Conservation (phyloP, 1,140 invertebrate genomes). For the Scaptomyza hsui region DNA sequence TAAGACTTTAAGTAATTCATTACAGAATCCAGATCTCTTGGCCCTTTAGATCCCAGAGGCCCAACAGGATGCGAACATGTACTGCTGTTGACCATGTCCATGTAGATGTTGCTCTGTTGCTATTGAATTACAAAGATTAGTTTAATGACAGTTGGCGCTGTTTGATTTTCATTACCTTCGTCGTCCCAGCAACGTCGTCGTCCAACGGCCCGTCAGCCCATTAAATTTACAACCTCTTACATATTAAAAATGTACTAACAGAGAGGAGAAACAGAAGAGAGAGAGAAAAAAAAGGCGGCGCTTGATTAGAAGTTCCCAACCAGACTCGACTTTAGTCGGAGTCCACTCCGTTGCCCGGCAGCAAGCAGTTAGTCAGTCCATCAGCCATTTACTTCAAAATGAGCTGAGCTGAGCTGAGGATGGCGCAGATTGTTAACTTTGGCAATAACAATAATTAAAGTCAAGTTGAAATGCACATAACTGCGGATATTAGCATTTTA, state of each 20-base stretch:
- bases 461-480: slow-evolving; percentile 82
- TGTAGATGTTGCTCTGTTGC: slow-evolving; percentile 46
- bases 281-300: slow-evolving; percentile 28
- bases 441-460: slow-evolving; percentile 84
- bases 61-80: slow-evolving; percentile 41
- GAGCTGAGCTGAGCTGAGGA: slow-evolving; percentile 32
- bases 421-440: slow-evolving; percentile 80
- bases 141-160: slow-evolving; percentile 81
- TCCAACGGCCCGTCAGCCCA: slow-evolving; percentile 53
- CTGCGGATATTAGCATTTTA: slow-evolving; percentile 82
- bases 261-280: slow-evolving; percentile 18
- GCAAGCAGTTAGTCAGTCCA: slow-evolving; percentile 70
- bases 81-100: slow-evolving; percentile 9
- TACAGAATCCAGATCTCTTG: slow-evolving; percentile 27
- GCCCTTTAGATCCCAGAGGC: slow-evolving; percentile 11
- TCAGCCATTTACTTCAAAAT: slow-evolving; percentile 55
- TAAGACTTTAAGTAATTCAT: slow-evolving; percentile 62
- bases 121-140: slow-evolving; percentile 81
- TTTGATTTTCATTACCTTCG: slow-evolving; percentile 81
- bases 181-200: slow-evolving; percentile 48
- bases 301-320: slow-evolving; percentile 64
- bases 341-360: slow-evolving; percentile 24
- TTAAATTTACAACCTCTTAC: slow-evolving; percentile 81
- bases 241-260: slow-evolving; percentile 60
- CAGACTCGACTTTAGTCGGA: slow-evolving; percentile 1